Base-by-base conservation (phyloP, 2,888 invertebrate genomes). In the Sepiola atlantica region DNA sequence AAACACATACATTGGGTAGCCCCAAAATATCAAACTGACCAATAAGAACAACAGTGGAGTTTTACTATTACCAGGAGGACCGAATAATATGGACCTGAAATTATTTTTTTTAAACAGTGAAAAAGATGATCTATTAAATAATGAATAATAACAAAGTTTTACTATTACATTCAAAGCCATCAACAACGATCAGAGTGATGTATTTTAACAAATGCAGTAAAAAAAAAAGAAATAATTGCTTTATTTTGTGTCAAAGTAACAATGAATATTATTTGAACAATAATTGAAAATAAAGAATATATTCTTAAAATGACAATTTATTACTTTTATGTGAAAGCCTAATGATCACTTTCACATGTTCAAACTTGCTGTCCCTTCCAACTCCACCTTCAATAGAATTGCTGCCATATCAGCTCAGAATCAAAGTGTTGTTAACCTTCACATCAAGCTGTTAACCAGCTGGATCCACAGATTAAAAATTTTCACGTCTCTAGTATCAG, bases 1-100 rank as follows among this genome's bases (percentile, higher is more conserved):
- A 95, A 99, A 98, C 96, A 99, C 98, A 97, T 99, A 99, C 98
- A 99, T 99, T 0, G 99, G 99, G 97, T 99, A 99, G 20, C 98
- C 99, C 99, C 99, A 99, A 54, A 99, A 97, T 14, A 99, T 97
- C 21, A 99, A 98, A 0, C 98, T 99, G 95, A 98, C 98, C 96
- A 99, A 98, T 97, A 99, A 99, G 96, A 99, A 98, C 55, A 99
- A 97, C 35, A 99, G 97, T 0, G 99, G 99, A 32, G 98, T 98
- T 97, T 99, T 99, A 0, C 98, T 98, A 96, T 99, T 98, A 0
- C 99, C 99, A 24, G 99, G 98, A 94, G 98, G 98, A 12, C 99
- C 99, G 97, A 99, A 99, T 55, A 99, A 97, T 96, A 99, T 97
- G 77, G 98, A 98, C 99, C 98, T 98, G 96, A 57, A 97, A 97